Evolutionary conservation across 1,140 invertebrate species (phyloP).

Genomic region (Drosophila lacteicornis): DNA sequence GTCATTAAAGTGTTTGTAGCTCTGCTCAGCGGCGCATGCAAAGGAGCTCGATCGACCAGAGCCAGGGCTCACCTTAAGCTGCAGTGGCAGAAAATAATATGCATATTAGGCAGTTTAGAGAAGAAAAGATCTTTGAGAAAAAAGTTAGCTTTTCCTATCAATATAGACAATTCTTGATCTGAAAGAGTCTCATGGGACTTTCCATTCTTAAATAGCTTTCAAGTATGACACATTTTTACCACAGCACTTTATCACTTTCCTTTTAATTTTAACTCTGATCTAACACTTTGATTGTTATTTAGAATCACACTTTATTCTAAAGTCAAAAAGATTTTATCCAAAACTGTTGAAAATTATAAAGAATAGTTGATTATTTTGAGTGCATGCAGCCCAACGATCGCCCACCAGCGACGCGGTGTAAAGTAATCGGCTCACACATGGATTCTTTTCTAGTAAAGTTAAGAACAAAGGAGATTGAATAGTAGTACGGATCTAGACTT

Average conservation of each 20-base stretch:
- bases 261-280: too few relatives aligned
- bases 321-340: too few relatives aligned
- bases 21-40: constrained; percentile 17
- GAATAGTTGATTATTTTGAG: background rate
- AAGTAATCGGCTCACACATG: background rate
- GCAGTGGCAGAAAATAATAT: background rate
- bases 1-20: constrained; percentile 15
- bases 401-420: constrained; percentile 1
- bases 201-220: too few relatives aligned
- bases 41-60: constrained; percentile 16
- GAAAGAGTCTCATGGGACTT: too few relatives aligned
- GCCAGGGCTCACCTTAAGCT: constrained; percentile 8
- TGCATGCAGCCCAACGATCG: background rate
- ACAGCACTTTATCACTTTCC: too few relatives aligned
- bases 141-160: background rate
- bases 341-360: too few relatives aligned
- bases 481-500: background rate
- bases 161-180: too few relatives aligned
- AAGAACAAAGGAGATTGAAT: background rate
- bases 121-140: background rate
- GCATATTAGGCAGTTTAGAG: too few relatives aligned
- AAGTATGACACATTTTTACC: too few relatives aligned
- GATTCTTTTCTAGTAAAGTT: background rate
- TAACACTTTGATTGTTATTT: too few relatives aligned
- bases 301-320: too few relatives aligned